These are phyloP conservation scores for Neoascia interrupta DNA, from an alignment of 2,888 invertebrate genomes.

Conservation along the genomic window DNA sequence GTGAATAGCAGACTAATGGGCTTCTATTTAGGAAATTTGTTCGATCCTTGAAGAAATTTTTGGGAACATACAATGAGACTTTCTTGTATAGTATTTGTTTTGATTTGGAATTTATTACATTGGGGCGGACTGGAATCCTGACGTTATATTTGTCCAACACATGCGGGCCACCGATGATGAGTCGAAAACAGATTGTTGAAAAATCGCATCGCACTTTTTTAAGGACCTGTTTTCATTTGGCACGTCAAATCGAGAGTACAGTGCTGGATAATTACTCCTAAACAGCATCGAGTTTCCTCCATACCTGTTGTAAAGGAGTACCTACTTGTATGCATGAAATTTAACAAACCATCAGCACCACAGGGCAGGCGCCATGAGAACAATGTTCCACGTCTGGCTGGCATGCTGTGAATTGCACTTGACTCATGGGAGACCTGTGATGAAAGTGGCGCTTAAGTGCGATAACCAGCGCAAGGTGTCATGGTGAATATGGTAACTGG, in stretches of 20 bases:
- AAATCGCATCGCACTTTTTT: constrained; percentile 1
- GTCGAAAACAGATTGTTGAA: constrained; percentile 33
- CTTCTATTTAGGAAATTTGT: background rate
- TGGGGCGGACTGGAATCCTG: constrained; percentile 29
- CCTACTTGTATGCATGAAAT: constrained; percentile 14
- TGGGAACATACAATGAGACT: background rate
- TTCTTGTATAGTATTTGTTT: constrained; percentile 44
- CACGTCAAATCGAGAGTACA: constrained; percentile 4
- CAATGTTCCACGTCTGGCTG: constrained; percentile 41
- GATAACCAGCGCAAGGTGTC: constrained; percentile 41
- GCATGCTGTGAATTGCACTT: constrained; percentile 37
- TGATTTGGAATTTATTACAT: constrained; percentile 42
- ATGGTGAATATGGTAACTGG: constrained; percentile 24
- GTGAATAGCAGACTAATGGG: constrained; percentile 35
- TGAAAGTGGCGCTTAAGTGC: constrained; percentile 55
- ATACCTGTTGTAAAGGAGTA: too few relatives aligned
- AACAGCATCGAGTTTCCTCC: background rate
- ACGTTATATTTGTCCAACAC: constrained; percentile 58
- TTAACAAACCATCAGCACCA: constrained; percentile 17
- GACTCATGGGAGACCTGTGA: constrained; percentile 27
- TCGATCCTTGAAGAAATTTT: constrained; percentile 3
- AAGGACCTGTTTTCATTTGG: constrained; percentile 13
- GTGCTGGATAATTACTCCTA: constrained; percentile 25
- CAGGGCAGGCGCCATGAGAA: constrained; percentile 52
- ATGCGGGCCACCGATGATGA: constrained; percentile 56